Evolutionary conservation across 2,113 vertebrate species (phyloP), one percentile per base, ranked within the genome.

Genomic region (Spea bombifrons): DNA sequence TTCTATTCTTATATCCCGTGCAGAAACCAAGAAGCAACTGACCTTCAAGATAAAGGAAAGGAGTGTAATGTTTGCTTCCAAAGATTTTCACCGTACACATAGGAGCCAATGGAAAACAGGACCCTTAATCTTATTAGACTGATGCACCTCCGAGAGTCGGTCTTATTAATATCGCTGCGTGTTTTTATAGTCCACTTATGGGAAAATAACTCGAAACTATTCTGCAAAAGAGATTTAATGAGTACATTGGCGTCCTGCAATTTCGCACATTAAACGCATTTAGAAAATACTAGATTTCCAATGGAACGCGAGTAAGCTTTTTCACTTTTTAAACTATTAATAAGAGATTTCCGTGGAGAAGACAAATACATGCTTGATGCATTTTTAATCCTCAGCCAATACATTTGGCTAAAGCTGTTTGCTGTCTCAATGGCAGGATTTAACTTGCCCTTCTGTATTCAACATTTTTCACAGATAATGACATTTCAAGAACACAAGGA

Each of bases 351-450:
- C 92, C 88, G 91, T 89, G 81, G 91, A 88, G 92, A 92, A 92
- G 92, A 90, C 90, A 91, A 93, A 92, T 91, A 92, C 90, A 91
- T 87, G 89, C 90, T 89, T 92, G 92, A 91, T 92, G 90, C 91
- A 90, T 91, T 92, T 92, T 92, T 92, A 93, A 93, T 93, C 92
- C 91, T 93, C 87, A 90, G 90, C 90, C 90, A 92, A 93, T 92
- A 92, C 89, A 91, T 93, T 91, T 91, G 91, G 91, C 90, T 92
- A 91, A 91, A 92, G 90, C 90, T 92, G 92, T 93, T 93, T 92
- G 91, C 90, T 89, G 91, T 93, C 91, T 93, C 92, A 91, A 86
- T 92, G 91, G 90, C 90, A 90, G 89, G 89, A 92, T 92, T 93
- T 91, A 92, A 90, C 90, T 90, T 90, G 89, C 86, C 90, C 88